Percentiles rank a stretch among this genome's conserved stretches.
Conservation (phyloP, 2,888 invertebrate genomes). For the Philopedon plagiatum region DNA sequence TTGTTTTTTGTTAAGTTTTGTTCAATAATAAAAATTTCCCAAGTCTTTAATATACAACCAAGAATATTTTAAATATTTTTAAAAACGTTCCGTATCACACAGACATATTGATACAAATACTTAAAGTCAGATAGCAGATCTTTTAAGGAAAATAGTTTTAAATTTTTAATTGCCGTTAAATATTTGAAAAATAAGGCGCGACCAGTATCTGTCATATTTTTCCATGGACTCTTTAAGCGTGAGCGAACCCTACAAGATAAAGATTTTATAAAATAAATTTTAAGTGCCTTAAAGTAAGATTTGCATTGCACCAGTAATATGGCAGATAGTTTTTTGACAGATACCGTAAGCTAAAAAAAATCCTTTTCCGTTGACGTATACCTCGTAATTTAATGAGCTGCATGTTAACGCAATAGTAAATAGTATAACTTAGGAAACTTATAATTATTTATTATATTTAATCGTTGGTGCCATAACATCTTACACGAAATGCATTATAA, state of each 20-base stretch:
- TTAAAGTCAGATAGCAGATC: no score
- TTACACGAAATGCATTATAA: no score
- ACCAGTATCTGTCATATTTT: no score
- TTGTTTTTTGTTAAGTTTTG: no score
- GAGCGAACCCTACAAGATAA: background rate
- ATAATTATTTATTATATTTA: background rate
- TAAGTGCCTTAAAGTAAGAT: constrained; percentile 9
- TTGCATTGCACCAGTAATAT: background rate
- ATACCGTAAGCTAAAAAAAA: background rate
- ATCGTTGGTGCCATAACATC: background rate
- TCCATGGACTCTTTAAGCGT: background rate
- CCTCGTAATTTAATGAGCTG: constrained; percentile 1
- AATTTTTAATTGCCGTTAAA: no score
- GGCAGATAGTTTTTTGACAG: background rate
- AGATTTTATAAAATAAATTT: background rate
- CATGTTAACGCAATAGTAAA: background rate
- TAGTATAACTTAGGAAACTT: background rate
- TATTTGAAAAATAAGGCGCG: no score
- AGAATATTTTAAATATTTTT: no score
- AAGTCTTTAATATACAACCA: no score
- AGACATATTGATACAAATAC: no score
- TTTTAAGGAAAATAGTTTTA: no score
- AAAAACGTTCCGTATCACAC: no score
- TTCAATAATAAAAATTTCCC: no score
- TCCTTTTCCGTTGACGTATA: background rate